Evolutionary conservation across 2,797 vertebrate species (phyloP).

Genomic region (Gambusia yucatana): DNA sequence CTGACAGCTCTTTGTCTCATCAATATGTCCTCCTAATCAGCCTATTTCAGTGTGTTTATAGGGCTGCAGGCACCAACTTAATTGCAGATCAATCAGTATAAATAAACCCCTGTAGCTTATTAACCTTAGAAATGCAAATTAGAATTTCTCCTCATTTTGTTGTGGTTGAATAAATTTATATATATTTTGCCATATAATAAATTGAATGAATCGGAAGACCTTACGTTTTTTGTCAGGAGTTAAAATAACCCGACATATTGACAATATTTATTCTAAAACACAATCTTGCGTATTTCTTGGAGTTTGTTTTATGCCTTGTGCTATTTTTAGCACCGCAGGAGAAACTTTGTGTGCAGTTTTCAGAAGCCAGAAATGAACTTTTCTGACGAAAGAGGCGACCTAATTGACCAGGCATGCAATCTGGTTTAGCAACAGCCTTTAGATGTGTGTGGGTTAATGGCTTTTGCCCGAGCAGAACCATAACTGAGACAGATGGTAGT

Average conservation of each 20-base stretch:
- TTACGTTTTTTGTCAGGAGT: background rate
- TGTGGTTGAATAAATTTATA: background rate
- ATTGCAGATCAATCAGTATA: conserved; percentile 4
- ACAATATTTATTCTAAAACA: background rate
- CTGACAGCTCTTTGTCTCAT: background rate
- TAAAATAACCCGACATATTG: background rate
- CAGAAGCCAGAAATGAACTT: conserved; percentile 63
- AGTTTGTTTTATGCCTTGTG: background rate
- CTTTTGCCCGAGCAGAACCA: conserved; percentile 69
- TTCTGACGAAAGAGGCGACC: conserved; percentile 70
- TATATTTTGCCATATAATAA: background rate
- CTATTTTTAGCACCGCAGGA: conserved; percentile 43
- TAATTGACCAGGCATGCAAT: conserved; percentile 75
- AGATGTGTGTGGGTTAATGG: conserved; percentile 73
- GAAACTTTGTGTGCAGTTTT: conserved; percentile 39
- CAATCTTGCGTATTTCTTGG: background rate
- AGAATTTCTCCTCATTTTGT: background rate
- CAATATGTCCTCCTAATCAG: background rate
- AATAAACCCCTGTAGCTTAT: background rate
- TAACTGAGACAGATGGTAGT: conserved; percentile 75
- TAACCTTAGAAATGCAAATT: background rate
- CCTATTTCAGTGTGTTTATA: background rate
- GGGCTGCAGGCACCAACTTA: background rate
- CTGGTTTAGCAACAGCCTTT: conserved; percentile 58
- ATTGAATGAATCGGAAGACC: background rate